Evolutionary conservation across 2,888 invertebrate genomes (phyloP).

Genomic region (Branchinecta sandiegonensis): DNA sequence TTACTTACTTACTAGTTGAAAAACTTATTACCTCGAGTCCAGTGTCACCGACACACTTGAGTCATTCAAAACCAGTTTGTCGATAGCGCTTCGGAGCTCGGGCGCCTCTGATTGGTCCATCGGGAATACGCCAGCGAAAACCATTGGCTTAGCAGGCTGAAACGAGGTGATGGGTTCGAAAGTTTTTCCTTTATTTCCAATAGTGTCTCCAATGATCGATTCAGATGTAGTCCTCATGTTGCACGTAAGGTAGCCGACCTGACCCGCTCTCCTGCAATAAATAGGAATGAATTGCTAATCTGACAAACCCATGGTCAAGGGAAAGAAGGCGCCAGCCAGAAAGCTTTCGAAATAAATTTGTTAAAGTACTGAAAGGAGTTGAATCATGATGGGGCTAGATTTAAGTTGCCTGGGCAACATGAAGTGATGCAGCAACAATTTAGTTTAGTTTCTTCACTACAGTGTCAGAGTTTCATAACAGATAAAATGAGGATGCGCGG

Average conservation of each 20-base stretch:
- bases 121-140: slow-evolving; percentile 80
- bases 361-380: too few relatives aligned
- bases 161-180: slow-evolving; percentile 48
- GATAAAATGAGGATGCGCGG: too few relatives aligned
- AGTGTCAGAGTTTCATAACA: too few relatives aligned
- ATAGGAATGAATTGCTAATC: not conserved
- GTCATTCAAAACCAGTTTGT: slow-evolving; percentile 84
- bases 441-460: too few relatives aligned
- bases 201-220: slow-evolving; percentile 60
- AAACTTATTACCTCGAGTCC: slow-evolving; percentile 55
- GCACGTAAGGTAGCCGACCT: slow-evolving; percentile 76
- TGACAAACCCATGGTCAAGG: not conserved
- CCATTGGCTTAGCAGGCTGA: slow-evolving; percentile 56
- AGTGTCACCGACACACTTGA: slow-evolving; percentile 66
- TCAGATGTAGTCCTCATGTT: slow-evolving; percentile 60
- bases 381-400: too few relatives aligned
- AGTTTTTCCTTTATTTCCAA: slow-evolving; percentile 40
- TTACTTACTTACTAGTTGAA: too few relatives aligned
- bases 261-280: slow-evolving; percentile 53
- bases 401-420: too few relatives aligned
- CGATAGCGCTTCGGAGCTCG: slow-evolving; percentile 61
- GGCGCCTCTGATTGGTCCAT: slow-evolving; percentile 71
- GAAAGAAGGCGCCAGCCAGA: too few relatives aligned
- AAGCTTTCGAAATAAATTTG: too few relatives aligned
- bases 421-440: too few relatives aligned